Evolutionary conservation across 2,888 invertebrate species (phyloP).

Genomic region (Gisinianus flammeolus): DNA sequence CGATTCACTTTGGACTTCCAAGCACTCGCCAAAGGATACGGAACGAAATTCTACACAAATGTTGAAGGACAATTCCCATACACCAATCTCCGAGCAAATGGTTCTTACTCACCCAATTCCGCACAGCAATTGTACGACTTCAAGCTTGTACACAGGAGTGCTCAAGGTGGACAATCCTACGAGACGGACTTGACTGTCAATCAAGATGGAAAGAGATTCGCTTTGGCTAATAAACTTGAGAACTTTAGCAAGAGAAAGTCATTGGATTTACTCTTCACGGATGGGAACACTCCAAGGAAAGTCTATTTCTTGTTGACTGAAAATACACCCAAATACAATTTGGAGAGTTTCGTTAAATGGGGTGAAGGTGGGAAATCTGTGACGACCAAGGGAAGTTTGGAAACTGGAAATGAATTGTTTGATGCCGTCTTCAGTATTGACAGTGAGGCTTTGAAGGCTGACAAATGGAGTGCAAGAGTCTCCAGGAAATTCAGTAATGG

Average conservation of each 20-base stretch:
- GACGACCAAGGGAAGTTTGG: conserved; percentile 49
- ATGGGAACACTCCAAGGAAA: conserved; percentile 43
- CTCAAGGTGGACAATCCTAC: conserved; percentile 30
- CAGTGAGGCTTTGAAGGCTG: conserved; percentile 53
- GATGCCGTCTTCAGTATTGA: conserved; percentile 54
- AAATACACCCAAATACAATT: conserved; percentile 42
- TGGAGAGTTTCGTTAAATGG: conserved; percentile 52
- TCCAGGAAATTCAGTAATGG: conserved; percentile 50
- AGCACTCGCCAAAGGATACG: conserved; percentile 1
- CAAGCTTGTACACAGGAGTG: conserved; percentile 24
- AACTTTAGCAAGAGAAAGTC: conserved; percentile 46
- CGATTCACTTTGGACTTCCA: conserved; percentile 16
- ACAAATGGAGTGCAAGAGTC: conserved; percentile 54
- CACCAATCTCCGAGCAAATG: conserved; percentile 31
- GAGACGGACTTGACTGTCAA: conserved; percentile 26
- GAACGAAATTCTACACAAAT: conserved; percentile 34
- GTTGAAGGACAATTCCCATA: conserved; percentile 42
- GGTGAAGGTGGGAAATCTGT: conserved; percentile 54
- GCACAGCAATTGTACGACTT: conserved; percentile 18
- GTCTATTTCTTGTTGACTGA: conserved; percentile 41
- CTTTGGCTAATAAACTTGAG: conserved; percentile 54
- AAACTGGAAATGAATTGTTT: conserved; percentile 37
- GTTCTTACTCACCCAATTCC: not conserved
- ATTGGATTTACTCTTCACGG: conserved; percentile 48
- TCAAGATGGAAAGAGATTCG: conserved; percentile 1